Evolutionary conservation across 1,140 invertebrate genomes (phyloP).

Genomic region (Brachystomella parvula): DNA sequence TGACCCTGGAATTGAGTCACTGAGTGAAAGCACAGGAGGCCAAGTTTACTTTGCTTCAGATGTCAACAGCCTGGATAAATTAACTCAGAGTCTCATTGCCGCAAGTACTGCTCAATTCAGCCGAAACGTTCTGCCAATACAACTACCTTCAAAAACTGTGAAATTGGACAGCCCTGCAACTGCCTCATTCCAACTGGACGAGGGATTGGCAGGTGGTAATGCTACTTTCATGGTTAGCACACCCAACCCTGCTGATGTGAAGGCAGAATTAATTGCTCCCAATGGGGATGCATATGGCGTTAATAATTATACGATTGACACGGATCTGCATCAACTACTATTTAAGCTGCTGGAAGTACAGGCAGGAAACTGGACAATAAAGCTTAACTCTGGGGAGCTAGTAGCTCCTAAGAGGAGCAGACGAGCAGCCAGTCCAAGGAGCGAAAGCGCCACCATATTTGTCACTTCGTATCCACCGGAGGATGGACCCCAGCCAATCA

Average conservation of each 20-base stretch:
- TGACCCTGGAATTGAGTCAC: slow-evolving; percentile 3
- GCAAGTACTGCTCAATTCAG: slow-evolving; percentile 12
- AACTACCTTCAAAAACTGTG: background rate
- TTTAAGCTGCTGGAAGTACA: slow-evolving; percentile 13
- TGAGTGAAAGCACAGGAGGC: background rate
- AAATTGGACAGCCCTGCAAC: background rate
- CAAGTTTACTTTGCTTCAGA: slow-evolving; percentile 10
- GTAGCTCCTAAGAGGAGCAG: background rate
- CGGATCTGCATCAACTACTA: background rate
- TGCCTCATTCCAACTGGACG: slow-evolving; percentile 3
- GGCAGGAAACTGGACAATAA: slow-evolving; percentile 14
- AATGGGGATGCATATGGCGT: slow-evolving; percentile 5
- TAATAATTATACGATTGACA: background rate
- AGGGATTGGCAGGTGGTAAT: slow-evolving; percentile 13
- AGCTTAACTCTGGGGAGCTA: background rate
- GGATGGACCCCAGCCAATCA: background rate
- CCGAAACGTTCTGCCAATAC: background rate
- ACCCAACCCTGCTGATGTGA: background rate
- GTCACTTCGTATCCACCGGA: slow-evolving; percentile 7
- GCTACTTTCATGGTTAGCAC: slow-evolving; percentile 12
- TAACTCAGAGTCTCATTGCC: slow-evolving; percentile 12
- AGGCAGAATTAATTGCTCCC: slow-evolving; percentile 5
- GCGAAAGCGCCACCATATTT: background rate
- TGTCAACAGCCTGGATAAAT: background rate
- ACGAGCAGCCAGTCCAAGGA: background rate